Conservation (phyloP, 2,113 vertebrate species). For the Varanus komodoensis region DNA sequence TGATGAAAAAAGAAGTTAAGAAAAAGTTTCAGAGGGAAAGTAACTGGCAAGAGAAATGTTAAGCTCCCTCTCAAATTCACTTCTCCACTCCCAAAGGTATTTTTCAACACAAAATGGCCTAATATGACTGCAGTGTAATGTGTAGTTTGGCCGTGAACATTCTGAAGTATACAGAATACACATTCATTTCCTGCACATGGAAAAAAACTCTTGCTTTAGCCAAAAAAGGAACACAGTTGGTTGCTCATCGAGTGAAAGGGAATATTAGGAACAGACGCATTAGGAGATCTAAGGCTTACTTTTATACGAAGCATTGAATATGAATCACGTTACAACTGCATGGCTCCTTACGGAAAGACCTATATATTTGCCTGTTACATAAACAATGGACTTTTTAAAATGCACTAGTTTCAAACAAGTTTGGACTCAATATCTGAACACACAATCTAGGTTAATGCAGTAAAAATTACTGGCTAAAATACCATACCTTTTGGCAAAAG, state of each 20-base stretch:
- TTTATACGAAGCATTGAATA: constrained; percentile 65
- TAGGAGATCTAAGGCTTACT: constrained; percentile 73
- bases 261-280: constrained; percentile 69
- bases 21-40: background rate
- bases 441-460: constrained; percentile 37
- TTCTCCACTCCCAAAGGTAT: background rate
- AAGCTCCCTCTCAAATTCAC: background rate
- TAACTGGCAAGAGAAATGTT: background rate
- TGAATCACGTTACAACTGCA: constrained; percentile 70
- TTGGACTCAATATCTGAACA: constrained; percentile 42
- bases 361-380: constrained; percentile 58
- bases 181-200: constrained; percentile 67
- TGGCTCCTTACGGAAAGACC: constrained; percentile 63
- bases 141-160: background rate
- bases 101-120: background rate
- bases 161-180: constrained; percentile 67
- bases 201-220: constrained; percentile 60
- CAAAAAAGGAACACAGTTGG: constrained; percentile 73
- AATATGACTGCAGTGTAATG: background rate
- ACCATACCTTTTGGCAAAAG: constrained; percentile 51
- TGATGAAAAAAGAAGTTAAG: background rate
- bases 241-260: constrained; percentile 65
- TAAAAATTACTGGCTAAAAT: constrained; percentile 56
- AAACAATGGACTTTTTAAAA: constrained; percentile 62
- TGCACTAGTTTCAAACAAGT: constrained; percentile 37